Percentiles rank a stretch among this genome's conserved stretches.
Evolutionary conservation across 2,797 vertebrate species (phyloP).

Genomic region (Acanthornis magna): DNA sequence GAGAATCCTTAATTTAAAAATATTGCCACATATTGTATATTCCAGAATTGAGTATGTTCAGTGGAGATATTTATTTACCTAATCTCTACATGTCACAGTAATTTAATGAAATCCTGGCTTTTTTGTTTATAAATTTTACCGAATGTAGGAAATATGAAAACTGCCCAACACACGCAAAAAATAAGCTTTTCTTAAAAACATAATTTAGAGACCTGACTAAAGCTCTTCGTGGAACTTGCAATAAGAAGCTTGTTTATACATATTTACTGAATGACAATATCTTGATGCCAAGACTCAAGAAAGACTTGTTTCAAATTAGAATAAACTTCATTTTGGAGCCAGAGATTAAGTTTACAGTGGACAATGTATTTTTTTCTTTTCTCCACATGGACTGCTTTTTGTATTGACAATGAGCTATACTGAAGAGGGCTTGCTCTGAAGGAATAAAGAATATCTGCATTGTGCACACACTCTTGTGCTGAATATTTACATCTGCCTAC

Average conservation of each 20-base stretch:
- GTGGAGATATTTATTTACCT: not conserved
- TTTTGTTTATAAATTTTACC: not conserved
- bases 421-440: conserved; percentile 5
- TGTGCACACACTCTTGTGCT: conserved; percentile 35
- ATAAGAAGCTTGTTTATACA: not conserved
- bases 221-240: not conserved
- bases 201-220: not conserved
- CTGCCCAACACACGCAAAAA: not conserved
- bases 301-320: not conserved
- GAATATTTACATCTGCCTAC: conserved; percentile 60
- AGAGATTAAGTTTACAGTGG: not conserved
- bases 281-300: not conserved
- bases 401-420: not conserved
- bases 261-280: conserved; percentile 22
- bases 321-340: not conserved
- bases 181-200: not conserved
- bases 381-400: not conserved
- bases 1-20: not conserved
- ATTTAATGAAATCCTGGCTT: not conserved
- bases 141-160: not conserved
- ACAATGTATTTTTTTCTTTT: conserved; percentile 5
- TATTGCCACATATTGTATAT: not conserved
- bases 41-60: not conserved
- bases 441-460: conserved; percentile 19
- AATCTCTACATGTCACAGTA: not conserved